Base-by-base conservation (phyloP, 2,888 invertebrate genomes). In the Ochropleura leucogaster region DNA sequence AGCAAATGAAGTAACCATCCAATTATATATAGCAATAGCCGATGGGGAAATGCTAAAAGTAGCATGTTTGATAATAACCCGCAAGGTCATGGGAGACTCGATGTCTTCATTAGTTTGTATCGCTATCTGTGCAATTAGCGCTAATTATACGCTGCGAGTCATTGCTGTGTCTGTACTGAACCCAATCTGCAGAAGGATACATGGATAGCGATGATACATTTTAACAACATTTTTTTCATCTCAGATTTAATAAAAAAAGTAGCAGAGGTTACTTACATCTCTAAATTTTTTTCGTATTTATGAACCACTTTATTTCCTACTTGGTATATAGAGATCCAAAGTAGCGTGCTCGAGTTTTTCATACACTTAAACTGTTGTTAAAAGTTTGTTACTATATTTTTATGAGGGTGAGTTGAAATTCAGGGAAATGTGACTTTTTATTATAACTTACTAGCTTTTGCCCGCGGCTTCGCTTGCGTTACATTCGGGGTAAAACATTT, bases 71-170 rank as follows among this genome's bases (percentile, higher is more conserved):
- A 65, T 85, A 83, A 74, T 79, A 70, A 74, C 70, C 49, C 46
- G 47, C 72, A 74, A 79, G 87, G 82, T 73, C 77, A 81, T 86
- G 82, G 80, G 88, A 87, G 76, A 79, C 63, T 68, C 62, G 78
- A 68, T 77, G 80, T 77, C 86, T 84, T 76, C 86, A 86, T 79
- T 80, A 68, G 70, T 60, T 64, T 46, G 71, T 60, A 77, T 65
- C 55, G 62, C 60, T 59, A 69, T 68, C 60, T 60, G 42, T 49
- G 55, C 82, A 68, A 82, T 85, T 82, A 68, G 57, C 46, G 64
- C 60, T 49, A 82, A 82, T 85, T 82, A 85, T 18, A 64, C 47
- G 44, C n/a, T 20, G 10, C 49, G 3, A 12, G 49, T 59, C 46
- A 72, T 82, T 72, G 60, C 57, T 47, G 51, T 16, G 55, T 14